Conservation (phyloP, 2,797 vertebrate genomes). For the Oreochromis mossambicus region DNA sequence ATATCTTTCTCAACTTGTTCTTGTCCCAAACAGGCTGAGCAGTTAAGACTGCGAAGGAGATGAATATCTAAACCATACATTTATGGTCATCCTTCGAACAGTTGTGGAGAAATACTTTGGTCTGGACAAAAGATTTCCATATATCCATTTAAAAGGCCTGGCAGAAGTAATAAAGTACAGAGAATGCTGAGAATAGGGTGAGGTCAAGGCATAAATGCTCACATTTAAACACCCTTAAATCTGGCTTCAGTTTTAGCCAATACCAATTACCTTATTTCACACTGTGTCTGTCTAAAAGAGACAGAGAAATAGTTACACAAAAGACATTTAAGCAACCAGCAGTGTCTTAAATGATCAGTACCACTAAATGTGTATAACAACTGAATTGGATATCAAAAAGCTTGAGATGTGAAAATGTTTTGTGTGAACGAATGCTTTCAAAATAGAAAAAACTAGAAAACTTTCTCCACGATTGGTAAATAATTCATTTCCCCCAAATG, state of each 20-base stretch:
- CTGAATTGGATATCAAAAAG: neutral
- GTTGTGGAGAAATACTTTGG: neutral
- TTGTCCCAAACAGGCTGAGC: neutral
- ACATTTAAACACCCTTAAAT: neutral
- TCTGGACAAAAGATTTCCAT: neutral
- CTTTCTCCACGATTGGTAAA: neutral
- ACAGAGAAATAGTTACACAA: neutral
- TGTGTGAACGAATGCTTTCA: neutral
- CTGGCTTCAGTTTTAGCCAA: neutral
- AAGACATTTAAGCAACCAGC: neutral
- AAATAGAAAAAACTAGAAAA: neutral
- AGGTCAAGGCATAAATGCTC: neutral
- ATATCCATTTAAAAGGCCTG: accelerated
- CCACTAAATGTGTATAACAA: neutral
- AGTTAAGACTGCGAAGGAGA: neutral
- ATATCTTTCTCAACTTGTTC: neutral
- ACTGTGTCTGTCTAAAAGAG: neutral
- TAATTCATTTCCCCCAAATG: neutral
- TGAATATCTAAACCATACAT: neutral
- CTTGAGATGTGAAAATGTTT: no score
- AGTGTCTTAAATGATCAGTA: neutral
- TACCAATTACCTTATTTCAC: neutral
- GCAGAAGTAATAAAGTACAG: neutral
- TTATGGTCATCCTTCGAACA: neutral
- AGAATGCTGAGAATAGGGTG: neutral